Conservation (phyloP, 2,797 vertebrate species). For the Percopsis omiscomaycus region DNA sequence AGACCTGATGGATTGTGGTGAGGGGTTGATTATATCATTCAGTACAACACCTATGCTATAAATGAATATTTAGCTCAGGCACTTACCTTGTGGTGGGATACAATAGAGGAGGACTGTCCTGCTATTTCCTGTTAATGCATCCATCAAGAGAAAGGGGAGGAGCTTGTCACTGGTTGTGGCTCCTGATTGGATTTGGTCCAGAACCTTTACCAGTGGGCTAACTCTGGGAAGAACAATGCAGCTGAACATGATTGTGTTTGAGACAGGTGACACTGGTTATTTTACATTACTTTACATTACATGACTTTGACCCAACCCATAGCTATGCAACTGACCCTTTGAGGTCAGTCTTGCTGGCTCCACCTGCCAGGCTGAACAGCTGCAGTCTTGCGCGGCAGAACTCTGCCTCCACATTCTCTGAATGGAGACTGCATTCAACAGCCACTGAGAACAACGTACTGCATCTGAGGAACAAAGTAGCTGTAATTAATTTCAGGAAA, state of each 20-base stretch:
- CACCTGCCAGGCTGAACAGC: constrained; percentile 71
- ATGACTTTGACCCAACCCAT: constrained; percentile 18
- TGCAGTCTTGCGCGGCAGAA: constrained; percentile 63
- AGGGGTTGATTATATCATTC: neutral
- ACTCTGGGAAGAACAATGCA: constrained; percentile 55
- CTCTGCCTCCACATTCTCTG: constrained; percentile 47
- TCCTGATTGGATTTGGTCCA: constrained; percentile 54
- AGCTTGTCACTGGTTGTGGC: constrained; percentile 30
- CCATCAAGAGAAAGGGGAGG: constrained; percentile 71
- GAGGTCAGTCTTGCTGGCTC: constrained; percentile 67
- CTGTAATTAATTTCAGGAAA: constrained; percentile 14
- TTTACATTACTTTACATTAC: neutral
- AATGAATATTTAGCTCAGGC: neutral
- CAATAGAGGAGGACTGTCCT: constrained; percentile 76
- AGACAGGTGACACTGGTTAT: neutral
- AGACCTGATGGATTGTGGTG: constrained; percentile 37
- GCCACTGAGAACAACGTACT: constrained; percentile 79
- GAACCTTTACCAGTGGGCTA: constrained; percentile 54
- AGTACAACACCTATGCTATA: neutral
- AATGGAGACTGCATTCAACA: constrained; percentile 64
- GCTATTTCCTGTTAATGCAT: constrained; percentile 78
- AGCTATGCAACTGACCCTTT: constrained; percentile 62
- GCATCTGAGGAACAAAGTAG: constrained; percentile 52
- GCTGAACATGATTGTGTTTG: neutral
- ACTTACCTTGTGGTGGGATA: constrained; percentile 77